Base-by-base conservation (phyloP, 1,140 invertebrate genomes). In the Anoplophora glabripennis region DNA sequence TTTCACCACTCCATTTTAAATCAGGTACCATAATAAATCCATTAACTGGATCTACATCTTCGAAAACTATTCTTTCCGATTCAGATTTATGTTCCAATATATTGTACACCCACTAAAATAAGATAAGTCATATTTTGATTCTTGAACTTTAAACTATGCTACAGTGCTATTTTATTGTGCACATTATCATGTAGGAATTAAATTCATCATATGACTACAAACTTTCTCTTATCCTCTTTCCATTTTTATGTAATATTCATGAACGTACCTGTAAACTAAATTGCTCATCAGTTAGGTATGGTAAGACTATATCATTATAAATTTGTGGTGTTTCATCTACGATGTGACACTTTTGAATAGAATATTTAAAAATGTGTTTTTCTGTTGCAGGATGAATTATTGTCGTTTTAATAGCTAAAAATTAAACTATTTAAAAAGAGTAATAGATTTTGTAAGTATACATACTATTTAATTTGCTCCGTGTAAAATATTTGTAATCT, bases 71-170 rank as follows among this genome's bases (percentile, higher is more conserved):
- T 64, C 89, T 83, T 21, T 98, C 95, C 4, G 79, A 77, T 82
- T 99, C 96, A 54, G 86, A 86, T 72, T 90, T 92, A 64, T 95
- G 92, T 38, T 94, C 88, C 8, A 99, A 74, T 63, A 98, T 94
- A 76, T 99, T 99, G 72, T 94, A 91, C 0, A 99, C 88, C 96
- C 96, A 99, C 89, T 97, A 75, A 49, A 87, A 83, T 63, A 61
- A 63, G 71, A 68, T 59, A 52, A 42, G 0, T 17, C 42, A 57
- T 28, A 28, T 28, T 28, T 28, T 2, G n/a, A n/a, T n/a, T n/a
- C n/a, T n/a, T n/a, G n/a, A n/a, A n/a, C n/a, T n/a, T n/a, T n/a
- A n/a, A n/a, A n/a, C n/a, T n/a, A n/a, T n/a, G n/a, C n/a, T n/a
- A n/a, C n/a, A n/a, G n/a, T n/a, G n/a, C n/a, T n/a, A n/a, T n/a